These are phyloP conservation scores for Zygogramma bicolorata DNA, from an alignment of 2,888 invertebrate genomes.

Conservation along the genomic window DNA sequence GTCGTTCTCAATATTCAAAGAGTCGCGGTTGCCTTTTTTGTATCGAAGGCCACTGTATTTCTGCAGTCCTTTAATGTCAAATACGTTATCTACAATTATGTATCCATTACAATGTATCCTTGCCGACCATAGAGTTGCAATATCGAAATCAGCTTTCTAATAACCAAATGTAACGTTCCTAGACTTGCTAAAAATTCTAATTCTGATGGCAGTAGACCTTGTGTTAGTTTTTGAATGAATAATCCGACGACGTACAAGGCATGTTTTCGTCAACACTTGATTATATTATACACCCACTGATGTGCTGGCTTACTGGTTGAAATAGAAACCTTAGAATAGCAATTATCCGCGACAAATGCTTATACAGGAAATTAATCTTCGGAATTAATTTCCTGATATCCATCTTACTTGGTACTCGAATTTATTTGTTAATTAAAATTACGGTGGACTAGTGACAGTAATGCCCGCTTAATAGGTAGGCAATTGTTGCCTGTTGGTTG, in stretches of 20 bases:
- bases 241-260: constrained; percentile 3
- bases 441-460: no score
- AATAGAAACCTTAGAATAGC: neutral
- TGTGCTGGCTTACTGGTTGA: neutral
- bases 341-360: neutral
- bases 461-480: no score
- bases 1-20: neutral
- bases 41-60: constrained; percentile 3
- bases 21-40: constrained; percentile 1
- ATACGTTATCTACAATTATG: neutral
- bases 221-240: constrained; percentile 27
- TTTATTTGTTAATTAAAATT: no score
- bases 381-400: no score
- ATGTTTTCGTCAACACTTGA: constrained; percentile 14
- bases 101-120: constrained; percentile 10
- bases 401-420: no score
- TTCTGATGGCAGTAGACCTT: constrained; percentile 24
- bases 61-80: neutral
- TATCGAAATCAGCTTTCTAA: constrained; percentile 18
- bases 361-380: no score
- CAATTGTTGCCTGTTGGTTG: no score
- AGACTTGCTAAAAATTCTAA: constrained; percentile 1
- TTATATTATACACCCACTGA: constrained; percentile 13
- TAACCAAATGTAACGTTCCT: constrained; percentile 8
- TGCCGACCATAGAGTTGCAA: constrained; percentile 15